These are phyloP conservation scores for Palythoa grandis DNA, from an alignment of 92 coral and sea anemone species.

Conservation along the genomic window DNA sequence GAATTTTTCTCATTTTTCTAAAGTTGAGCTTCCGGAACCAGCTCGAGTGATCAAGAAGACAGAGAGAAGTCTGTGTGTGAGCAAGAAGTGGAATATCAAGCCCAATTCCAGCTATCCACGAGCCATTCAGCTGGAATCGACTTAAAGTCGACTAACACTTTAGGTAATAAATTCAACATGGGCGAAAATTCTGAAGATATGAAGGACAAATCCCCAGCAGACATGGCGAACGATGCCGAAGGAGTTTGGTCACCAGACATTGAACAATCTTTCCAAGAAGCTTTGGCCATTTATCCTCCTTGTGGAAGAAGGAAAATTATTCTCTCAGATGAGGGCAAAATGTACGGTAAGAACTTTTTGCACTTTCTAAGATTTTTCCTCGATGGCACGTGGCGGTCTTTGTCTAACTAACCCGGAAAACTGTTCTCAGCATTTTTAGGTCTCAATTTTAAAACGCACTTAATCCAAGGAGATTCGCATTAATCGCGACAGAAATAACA, in stretches of 20 bases:
- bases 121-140: constrained; percentile 42
- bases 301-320: constrained; percentile 99
- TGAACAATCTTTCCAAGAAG: constrained; percentile 99
- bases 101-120: constrained; percentile 33
- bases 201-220: constrained; percentile 96
- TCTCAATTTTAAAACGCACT: constrained; percentile 21
- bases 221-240: constrained; percentile 99
- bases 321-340: constrained; percentile 97
- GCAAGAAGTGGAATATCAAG: constrained; percentile 43
- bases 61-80: constrained; percentile 65
- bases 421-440: constrained; percentile 28
- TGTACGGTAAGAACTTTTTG: constrained; percentile 87
- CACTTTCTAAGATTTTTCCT: constrained; percentile 24
- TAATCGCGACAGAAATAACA: constrained; percentile 16
- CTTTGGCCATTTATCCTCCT: constrained; percentile 97
- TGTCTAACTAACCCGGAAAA: constrained; percentile 33
- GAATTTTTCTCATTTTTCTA: constrained; percentile 99
- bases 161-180: constrained; percentile 89
- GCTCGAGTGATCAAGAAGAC: constrained; percentile 68
- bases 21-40: constrained; percentile 94
- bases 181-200: constrained; percentile 92
- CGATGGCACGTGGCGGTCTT: constrained; percentile 35
- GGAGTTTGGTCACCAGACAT: constrained; percentile 99
- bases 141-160: constrained; percentile 74
- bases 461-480: constrained; percentile 19